Evolutionary conservation across 1,140 invertebrate species (phyloP).

Genomic region (Andrena cerasifolii): DNA sequence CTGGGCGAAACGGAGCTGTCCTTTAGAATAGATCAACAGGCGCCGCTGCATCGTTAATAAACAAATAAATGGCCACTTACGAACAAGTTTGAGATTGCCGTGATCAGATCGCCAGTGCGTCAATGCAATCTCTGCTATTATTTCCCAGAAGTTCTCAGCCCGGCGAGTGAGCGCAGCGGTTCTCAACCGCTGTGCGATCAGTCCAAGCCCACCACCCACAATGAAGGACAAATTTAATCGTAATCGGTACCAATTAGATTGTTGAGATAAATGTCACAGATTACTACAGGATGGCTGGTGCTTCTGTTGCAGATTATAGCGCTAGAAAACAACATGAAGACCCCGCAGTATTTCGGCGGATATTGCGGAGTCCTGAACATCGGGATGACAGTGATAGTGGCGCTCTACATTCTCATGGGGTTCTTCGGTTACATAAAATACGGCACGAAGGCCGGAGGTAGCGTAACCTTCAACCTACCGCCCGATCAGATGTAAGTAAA

Average conservation of each 20-base stretch:
- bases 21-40: conserved; percentile 48
- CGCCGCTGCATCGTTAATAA: conserved; percentile 45
- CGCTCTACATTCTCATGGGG: conserved; percentile 89
- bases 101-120: conserved; percentile 35
- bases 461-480: conserved; percentile 89
- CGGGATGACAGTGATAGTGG: conserved; percentile 89
- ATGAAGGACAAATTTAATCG: no score
- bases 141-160: conserved; percentile 28
- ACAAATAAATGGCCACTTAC: conserved; percentile 53
- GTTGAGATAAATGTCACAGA: no score
- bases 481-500: conserved; percentile 67
- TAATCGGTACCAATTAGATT: no score
- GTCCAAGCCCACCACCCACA: no score
- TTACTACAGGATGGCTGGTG: not conserved
- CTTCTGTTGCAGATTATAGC: conserved; percentile 87
- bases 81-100: conserved; percentile 43
- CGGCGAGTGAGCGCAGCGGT: not conserved
- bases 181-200: not conserved
- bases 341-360: conserved; percentile 87
- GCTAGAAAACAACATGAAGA: conserved; percentile 93
- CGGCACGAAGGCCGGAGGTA: conserved; percentile 85
- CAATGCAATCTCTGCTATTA: conserved; percentile 39
- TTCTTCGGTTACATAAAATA: conserved; percentile 93
- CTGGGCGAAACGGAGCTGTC: not conserved
- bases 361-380: conserved; percentile 90